Conservation (phyloP, 2,113 vertebrate species). For the Meleagris gallopavo region DNA sequence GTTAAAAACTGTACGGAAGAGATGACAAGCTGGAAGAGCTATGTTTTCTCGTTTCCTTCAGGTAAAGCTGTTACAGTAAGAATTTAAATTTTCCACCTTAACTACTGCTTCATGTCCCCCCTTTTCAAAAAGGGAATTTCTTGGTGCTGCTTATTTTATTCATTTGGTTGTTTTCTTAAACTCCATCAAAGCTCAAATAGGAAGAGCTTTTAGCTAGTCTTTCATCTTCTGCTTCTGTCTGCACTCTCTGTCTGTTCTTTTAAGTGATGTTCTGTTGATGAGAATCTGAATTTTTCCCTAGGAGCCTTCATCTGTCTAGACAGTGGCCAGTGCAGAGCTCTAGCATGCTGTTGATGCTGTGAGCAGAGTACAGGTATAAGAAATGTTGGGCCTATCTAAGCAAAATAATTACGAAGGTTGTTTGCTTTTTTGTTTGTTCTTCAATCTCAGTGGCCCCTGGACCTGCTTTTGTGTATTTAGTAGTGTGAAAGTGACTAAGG, state of each 20-base stretch:
- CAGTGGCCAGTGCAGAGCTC: neutral
- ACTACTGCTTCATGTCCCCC: neutral
- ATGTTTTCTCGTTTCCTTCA: neutral
- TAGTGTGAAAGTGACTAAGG: neutral
- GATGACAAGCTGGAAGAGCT: neutral
- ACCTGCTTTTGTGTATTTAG: neutral
- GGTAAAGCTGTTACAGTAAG: neutral
- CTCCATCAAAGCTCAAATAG: accelerated
- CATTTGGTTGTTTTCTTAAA: neutral
- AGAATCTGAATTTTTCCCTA: neutral
- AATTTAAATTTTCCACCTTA: neutral
- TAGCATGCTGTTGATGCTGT: neutral
- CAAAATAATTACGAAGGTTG: neutral
- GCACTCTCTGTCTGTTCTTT: neutral
- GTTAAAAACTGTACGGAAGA: neutral
- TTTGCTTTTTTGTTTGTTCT: neutral
- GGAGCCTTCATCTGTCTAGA: neutral
- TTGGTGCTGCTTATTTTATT: neutral
- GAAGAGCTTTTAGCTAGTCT: neutral
- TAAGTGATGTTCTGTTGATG: neutral
- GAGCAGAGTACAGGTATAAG: neutral
- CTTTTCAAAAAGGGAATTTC: neutral
- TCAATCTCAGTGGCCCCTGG: neutral
- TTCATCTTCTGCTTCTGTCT: neutral
- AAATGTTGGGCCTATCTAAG: neutral